Evolutionary conservation across 64 coral and sea anemone species (phyloP).

Genomic region (Pocillopora damicornis): DNA sequence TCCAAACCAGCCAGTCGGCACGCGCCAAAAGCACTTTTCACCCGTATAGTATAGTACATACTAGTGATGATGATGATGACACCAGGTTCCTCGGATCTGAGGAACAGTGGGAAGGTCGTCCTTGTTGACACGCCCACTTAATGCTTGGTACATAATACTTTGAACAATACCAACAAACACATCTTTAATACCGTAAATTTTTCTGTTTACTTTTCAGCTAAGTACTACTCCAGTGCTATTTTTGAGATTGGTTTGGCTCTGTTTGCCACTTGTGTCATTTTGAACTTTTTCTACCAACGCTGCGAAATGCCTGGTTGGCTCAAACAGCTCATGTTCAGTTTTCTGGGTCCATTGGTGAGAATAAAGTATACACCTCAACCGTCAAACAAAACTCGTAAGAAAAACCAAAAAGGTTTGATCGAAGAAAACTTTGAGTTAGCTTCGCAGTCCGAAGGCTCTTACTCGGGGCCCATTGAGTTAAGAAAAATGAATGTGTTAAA

Average conservation of each 20-base stretch:
- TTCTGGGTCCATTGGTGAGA: conserved; percentile 58
- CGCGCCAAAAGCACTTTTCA: too few relatives aligned
- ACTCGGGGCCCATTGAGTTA: not conserved
- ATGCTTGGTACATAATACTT: too few relatives aligned
- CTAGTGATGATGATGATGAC: too few relatives aligned
- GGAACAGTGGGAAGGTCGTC: too few relatives aligned
- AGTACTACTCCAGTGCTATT: conserved; percentile 81
- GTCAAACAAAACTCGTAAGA: conserved; percentile 3
- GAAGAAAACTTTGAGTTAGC: conserved; percentile 56
- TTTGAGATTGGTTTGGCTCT: conserved; percentile 78
- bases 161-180: too few relatives aligned
- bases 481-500: not conserved
- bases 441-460: not conserved
- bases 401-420: not conserved
- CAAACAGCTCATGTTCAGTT: conserved; percentile 51
- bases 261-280: conserved; percentile 70
- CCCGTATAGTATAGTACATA: too few relatives aligned
- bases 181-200: not conserved
- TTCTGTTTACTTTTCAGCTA: conserved; percentile 44
- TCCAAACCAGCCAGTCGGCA: too few relatives aligned
- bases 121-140: too few relatives aligned
- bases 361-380: conserved; percentile 44
- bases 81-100: too few relatives aligned
- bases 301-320: conserved; percentile 69
- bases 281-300: conserved; percentile 83